Conservation (phyloP, 1,140 invertebrate genomes). For the Panagrolaimus sp. region DNA sequence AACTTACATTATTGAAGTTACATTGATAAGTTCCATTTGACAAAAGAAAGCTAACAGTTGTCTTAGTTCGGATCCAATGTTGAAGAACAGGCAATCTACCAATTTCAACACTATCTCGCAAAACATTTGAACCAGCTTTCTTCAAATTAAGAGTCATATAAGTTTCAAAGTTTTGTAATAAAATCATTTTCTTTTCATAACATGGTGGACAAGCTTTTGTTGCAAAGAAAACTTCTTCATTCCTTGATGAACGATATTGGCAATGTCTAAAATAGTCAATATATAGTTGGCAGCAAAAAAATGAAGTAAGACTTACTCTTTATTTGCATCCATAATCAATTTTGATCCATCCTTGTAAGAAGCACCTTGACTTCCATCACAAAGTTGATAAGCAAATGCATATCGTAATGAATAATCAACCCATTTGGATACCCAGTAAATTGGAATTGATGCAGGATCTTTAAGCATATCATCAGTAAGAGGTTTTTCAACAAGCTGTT, state of each 20-base stretch:
- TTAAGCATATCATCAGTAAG: constrained; percentile 16
- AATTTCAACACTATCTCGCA: constrained; percentile 75
- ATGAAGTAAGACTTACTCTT: constrained; percentile 27
- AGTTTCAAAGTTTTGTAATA: constrained; percentile 87
- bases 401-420: constrained; percentile 55
- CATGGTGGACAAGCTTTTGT: constrained; percentile 72
- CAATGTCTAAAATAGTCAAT: constrained; percentile 69
- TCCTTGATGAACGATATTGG: constrained; percentile 89
- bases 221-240: constrained; percentile 81
- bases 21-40: constrained; percentile 95
- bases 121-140: constrained; percentile 65
- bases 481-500: background rate
- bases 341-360: constrained; percentile 53
- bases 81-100: constrained; percentile 85
- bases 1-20: constrained; percentile 69
- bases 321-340: constrained; percentile 38
- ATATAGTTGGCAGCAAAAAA: background rate
- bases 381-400: constrained; percentile 51
- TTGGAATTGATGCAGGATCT: constrained; percentile 37
- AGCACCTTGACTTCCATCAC: constrained; percentile 51
- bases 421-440: constrained; percentile 52
- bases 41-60: constrained; percentile 92
- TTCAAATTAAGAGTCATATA: constrained; percentile 97
- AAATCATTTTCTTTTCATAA: constrained; percentile 91
- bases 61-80: constrained; percentile 89